phyloP scores from a whole-genome alignment of 2,113 vertebrate genomes.

The Trogon surrucura region DNA sequence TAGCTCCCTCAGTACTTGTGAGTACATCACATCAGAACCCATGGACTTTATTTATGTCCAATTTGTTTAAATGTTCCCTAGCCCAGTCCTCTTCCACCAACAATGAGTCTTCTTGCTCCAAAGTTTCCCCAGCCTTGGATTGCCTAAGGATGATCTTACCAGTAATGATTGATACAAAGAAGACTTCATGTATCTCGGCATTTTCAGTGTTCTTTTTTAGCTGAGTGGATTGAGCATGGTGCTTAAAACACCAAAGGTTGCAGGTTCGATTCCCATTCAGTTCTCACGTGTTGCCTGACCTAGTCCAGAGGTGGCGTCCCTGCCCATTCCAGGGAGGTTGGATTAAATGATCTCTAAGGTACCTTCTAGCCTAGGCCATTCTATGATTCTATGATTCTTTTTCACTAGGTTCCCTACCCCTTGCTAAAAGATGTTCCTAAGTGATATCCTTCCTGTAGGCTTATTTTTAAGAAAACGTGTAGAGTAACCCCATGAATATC shows the following conservation, averaged over 20 bases:
- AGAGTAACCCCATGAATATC: not conserved
- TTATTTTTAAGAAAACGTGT: not conserved
- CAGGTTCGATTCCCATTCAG: too few relatives aligned
- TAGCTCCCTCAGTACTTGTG: not conserved
- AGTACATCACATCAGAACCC: not conserved
- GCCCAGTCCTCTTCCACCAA: not conserved
- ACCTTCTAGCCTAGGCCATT: too few relatives aligned
- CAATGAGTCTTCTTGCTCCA: not conserved
- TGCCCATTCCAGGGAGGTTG: too few relatives aligned
- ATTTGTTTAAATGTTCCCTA: not conserved
- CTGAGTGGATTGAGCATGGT: too few relatives aligned
- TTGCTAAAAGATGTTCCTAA: not conserved
- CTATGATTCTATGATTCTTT: not conserved
- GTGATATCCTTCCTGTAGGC: not conserved
- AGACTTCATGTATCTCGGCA: fast-evolving
- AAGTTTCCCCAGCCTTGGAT: not conserved
- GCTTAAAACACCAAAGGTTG: too few relatives aligned
- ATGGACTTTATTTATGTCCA: not conserved
- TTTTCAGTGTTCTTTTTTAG: not conserved
- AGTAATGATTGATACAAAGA: not conserved
- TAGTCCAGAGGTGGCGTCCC: too few relatives aligned
- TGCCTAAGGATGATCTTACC: fast-evolving
- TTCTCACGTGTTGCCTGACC: too few relatives aligned
- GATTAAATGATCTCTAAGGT: too few relatives aligned
- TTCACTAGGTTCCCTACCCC: not conserved